A percentile compares a stretch with the other conserved stretches of the same genome.
phyloP scores from a whole-genome alignment of 2,113 vertebrate species.

The Xenopus laevis region DNA sequence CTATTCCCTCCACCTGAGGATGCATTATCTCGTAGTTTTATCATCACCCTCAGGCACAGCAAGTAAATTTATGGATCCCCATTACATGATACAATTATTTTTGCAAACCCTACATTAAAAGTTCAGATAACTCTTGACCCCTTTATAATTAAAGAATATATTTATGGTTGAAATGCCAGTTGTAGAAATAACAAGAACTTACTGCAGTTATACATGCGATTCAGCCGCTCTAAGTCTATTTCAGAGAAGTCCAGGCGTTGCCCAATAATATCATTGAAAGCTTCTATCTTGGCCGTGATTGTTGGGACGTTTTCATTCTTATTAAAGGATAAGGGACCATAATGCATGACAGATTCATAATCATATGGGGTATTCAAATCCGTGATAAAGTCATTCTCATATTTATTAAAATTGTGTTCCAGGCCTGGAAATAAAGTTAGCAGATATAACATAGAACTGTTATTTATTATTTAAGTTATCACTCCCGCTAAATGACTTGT shows the following conservation, averaged over 20 bases:
- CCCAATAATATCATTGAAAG: constrained; percentile 79
- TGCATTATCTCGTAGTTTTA: no score
- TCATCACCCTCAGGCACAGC: no score
- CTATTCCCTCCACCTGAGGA: no score
- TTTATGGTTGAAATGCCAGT: no score
- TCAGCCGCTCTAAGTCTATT: constrained; percentile 77
- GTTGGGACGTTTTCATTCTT: constrained; percentile 74
- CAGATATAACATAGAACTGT: not conserved
- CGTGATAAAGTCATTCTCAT: constrained; percentile 71
- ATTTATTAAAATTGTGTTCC: constrained; percentile 80
- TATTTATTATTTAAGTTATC: not conserved
- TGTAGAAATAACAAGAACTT: constrained; percentile 52
- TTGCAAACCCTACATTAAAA: no score
- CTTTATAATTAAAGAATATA: no score
- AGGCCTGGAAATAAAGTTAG: constrained; percentile 58
- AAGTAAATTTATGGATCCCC: no score
- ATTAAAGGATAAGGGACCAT: constrained; percentile 82
- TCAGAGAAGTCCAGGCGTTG: constrained; percentile 83
- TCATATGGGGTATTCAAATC: constrained; percentile 90
- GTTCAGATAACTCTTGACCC: no score
- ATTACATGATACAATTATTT: no score
- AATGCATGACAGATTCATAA: constrained; percentile 91
- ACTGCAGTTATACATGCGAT: constrained; percentile 93
- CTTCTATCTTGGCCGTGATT: constrained; percentile 84
- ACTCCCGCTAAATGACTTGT: not conserved